Base-by-base conservation (phyloP, 2,113 vertebrate species). In the Meleagris gallopavo region DNA sequence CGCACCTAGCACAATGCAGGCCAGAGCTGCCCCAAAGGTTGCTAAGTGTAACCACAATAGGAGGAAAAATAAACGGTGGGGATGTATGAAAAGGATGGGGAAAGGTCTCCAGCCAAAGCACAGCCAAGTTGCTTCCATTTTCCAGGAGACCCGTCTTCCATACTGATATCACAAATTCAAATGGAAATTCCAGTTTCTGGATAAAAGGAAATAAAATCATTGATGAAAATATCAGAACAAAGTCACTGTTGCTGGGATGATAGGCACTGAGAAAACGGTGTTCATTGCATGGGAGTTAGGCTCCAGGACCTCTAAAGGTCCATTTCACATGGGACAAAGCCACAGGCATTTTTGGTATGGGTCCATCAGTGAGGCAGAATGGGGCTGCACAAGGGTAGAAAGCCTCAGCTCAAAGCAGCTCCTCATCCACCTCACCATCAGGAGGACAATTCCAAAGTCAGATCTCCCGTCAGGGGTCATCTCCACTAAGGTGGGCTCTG, bases 281-380 rank as follows among this genome's bases (percentile, higher is more conserved):
- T 15, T 54, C 27, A 6, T 10, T 17, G 15, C 27, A 54, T 6
- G 27, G 27, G 27, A 29, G 27, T 29, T 54, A 54, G 27, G 52
- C 14, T 17, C 5, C 15, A 54, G 29, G 52, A 30, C 27, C 27
- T 54, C 27, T 54, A 17, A 54, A 54, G 27, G 52, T 29, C 52
- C 27, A 15, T 54, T 54, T 41, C 45, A 21, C 1, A 6, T 12
- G 57, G 40, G 24, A 27, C 43, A 21, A 89, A 75, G 48, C 18
- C 27, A 58, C 0, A 29, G 25, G 0, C 13, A 29, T 58, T 11
- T 12, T 43, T 86, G 52, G n/a, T 15, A 4, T 8, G 30, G 25
- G 48, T 78, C 67, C 13, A 8, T 46, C 48, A 34, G 11, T 21
- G 69, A 32, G 8, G 18, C 2, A 13, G 38, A 17, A 70, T 40